Conservation (phyloP, 2,888 invertebrate genomes). For the Drosophila prolongata region DNA sequence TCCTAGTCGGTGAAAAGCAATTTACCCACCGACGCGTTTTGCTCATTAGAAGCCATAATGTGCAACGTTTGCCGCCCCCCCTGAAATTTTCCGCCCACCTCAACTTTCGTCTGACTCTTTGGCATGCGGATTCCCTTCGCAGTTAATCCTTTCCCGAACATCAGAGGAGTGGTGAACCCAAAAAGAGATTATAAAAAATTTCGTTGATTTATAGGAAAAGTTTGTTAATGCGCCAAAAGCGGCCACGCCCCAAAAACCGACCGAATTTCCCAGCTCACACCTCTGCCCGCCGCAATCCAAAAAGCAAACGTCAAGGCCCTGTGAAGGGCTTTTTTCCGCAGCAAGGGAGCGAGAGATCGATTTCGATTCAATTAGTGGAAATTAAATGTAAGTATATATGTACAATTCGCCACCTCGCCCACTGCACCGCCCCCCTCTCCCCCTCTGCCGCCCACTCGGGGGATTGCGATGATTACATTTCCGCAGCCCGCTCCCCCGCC, state of each 20-base stretch:
- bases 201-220: conserved; percentile 79
- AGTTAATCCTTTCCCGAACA: conserved; percentile 55
- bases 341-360: conserved; percentile 67
- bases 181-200: conserved; percentile 67
- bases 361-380: conserved; percentile 81
- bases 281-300: conserved; percentile 22
- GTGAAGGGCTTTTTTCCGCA: conserved; percentile 49
- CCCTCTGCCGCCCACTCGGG: neutral
- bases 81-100: conserved; percentile 10
- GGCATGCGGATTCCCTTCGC: conserved; percentile 8
- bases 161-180: conserved; percentile 46
- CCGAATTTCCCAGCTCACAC: conserved; percentile 20
- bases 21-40: conserved; percentile 16
- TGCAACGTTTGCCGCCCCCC: conserved; percentile 6
- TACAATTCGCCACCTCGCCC: conserved; percentile 24
- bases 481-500: conserved; percentile 52
- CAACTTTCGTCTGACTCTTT: neutral
- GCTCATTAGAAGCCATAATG: conserved; percentile 32
- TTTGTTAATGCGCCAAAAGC: conserved; percentile 70
- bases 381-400: conserved; percentile 76
- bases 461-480: conserved; percentile 79
- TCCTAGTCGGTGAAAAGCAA: conserved; percentile 15
- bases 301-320: conserved; percentile 46
- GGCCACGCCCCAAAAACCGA: conserved; percentile 8
- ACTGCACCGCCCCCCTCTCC: neutral